Evolutionary conservation across 2,888 invertebrate genomes (phyloP).

Genomic region (Tiphia femorata): DNA sequence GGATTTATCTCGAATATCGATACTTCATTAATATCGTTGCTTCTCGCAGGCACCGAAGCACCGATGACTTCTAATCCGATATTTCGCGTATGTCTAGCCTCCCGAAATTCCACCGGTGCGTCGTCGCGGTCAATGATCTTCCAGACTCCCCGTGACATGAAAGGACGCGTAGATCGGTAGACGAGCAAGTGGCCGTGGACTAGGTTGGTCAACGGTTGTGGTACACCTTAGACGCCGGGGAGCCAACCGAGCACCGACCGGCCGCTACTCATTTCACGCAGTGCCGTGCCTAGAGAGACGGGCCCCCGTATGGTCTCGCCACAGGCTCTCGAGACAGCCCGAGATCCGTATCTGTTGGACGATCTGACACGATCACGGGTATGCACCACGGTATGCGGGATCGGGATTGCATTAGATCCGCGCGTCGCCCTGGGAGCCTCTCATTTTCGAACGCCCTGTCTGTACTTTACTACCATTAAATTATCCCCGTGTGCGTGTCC

Average conservation of each 20-base stretch:
- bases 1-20: no score
- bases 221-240: slow-evolving; percentile 22
- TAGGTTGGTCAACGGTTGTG: slow-evolving; percentile 11
- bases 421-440: no score
- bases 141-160: slow-evolving; percentile 3
- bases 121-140: no score
- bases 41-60: no score
- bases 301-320: background rate
- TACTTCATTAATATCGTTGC: no score
- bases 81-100: no score
- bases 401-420: background rate
- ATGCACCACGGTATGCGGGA: slow-evolving; percentile 1
- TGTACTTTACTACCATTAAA: no score
- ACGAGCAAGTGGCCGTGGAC: slow-evolving; percentile 5
- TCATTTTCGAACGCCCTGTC: no score
- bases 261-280: slow-evolving; percentile 26
- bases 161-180: slow-evolving; percentile 15
- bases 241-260: slow-evolving; percentile 14
- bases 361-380: slow-evolving; percentile 17
- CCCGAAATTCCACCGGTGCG: no score
- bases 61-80: no score
- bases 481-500: no score
- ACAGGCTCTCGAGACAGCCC: slow-evolving; percentile 13
- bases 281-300: slow-evolving; percentile 16
- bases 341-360: slow-evolving; percentile 6